A percentile compares a stretch with the other conserved stretches of the same genome.
Conservation (phyloP, 2,113 vertebrate genomes). For the Callipepla squamata region DNA sequence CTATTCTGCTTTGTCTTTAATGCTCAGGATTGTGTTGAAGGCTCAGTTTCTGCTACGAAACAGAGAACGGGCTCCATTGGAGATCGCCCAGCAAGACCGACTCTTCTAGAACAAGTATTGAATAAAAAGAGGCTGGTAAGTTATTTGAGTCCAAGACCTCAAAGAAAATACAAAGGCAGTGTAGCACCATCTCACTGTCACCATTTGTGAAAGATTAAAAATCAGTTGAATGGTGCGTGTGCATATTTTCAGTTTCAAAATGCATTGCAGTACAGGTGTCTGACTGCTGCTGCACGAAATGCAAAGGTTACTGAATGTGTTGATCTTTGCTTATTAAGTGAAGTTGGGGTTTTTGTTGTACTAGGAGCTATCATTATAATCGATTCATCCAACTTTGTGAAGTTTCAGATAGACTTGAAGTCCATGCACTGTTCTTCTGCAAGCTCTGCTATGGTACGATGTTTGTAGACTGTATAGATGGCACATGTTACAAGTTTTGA, state of each 20-base stretch:
- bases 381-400: neutral
- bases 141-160: too few species aligned
- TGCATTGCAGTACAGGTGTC: neutral
- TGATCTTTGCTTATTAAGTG: neutral
- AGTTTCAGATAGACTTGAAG: neutral
- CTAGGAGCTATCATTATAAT: neutral
- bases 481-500: neutral
- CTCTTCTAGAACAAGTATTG: slow-evolving; percentile 95
- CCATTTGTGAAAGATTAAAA: neutral
- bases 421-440: too few species aligned
- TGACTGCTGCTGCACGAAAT: neutral
- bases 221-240: neutral
- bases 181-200: neutral
- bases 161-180: neutral
- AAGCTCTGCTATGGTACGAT: too few species aligned
- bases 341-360: neutral
- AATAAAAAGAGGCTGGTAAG: slow-evolving; percentile 97
- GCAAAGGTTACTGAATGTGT: neutral
- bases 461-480: neutral
- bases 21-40: slow-evolving; percentile 87
- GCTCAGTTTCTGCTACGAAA: slow-evolving; percentile 90
- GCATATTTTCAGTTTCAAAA: neutral
- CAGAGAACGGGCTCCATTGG: slow-evolving; percentile 90
- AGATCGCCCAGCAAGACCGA: slow-evolving; percentile 93
- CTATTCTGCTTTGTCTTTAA: neutral